Evolutionary conservation across 2,113 vertebrate genomes (phyloP), one percentile per base, ranked within the genome.

Genomic region (Cyphomyrus discorhynchus): DNA sequence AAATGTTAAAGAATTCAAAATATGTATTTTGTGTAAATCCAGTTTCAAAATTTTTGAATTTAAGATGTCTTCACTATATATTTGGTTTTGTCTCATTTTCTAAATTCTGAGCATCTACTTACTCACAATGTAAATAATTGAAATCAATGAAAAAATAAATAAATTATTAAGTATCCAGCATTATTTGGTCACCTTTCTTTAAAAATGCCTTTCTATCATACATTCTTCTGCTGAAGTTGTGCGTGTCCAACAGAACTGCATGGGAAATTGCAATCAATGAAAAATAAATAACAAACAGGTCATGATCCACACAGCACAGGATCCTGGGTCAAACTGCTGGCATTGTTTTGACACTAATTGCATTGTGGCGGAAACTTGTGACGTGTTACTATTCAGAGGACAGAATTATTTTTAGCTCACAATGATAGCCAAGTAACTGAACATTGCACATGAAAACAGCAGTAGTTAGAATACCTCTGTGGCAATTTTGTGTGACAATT

Each of bases 291-390:
- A 92, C 89, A 91, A 90, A 35, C 6, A 50, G 7, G 74, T 45
- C 24, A 31, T 39, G 17, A 35, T 10, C 42, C 83, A 50, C 85
- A 52, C 21, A 86, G 62, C 50, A 89, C 70, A 89, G 90, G 74
- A 92, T 90, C 83, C 66, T 5, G 42, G 89, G n/a, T 27, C 49
- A 74, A 49, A 89, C 89, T 58, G n/a, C 80, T 66, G 89, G 90
- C 89, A 91, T 93, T 93, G 91, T 93, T 91, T 93, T 89, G 89
- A 87, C 86, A 83, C 90, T 93, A 92, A 94, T 91, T 92, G 91
- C 89, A 87, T 89, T 86, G 90, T 82, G 62, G 90, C 91, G 92
- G 91, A 91, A 93, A 91, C 86, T 70, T 56, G 80, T 21, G 46
- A 90, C 58, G 42, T 88, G 88, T 47, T 82, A 31, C 87, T 92